Evolutionary conservation across 2,113 vertebrate genomes (phyloP), one percentile per base, ranked within the genome.

Genomic region (Ammodramus savannarum): DNA sequence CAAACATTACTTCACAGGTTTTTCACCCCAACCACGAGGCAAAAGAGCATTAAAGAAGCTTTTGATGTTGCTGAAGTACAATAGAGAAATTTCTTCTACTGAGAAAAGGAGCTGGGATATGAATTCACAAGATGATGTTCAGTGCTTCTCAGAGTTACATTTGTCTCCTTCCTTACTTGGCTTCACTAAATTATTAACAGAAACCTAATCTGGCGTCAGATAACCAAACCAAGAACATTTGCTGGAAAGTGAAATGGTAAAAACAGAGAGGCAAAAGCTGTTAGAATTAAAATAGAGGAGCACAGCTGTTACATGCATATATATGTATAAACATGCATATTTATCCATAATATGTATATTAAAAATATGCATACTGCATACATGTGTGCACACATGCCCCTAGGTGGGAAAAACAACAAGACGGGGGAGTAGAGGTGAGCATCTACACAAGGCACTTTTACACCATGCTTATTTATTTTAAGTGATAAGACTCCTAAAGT

Each of bases 311-410:
- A 79, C 1, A 0, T 16, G 51, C 7, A 20, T 22, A 27, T 13
- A 20, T 5, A 9, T 16, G 10, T 46, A 58, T 32, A 69, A 57
- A 85, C 15, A 32, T 2, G 13, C 13, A 27, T 13, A 62, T 62
- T 61, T 44, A 34, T 31, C 21, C 5, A 43, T 4, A 12, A 31
- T 16, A 25, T 4, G 3, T 19, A 13, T 34, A 67, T 20, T 41
- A 32, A 71, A 73, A 58, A 58, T 20, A n/a, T 11, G 22, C 18
- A n/a, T 46, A 52, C 4, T 72, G 20, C 13, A 49, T 15, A 36
- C 34, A 52, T 9, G 5, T 6, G 5, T 29, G 32, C n/a, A n/a
- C 15, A 38, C 8, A 41, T 0, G 0, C 7, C 5, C 10, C 29
- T 57, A 21, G 9, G 29, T 0, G 4, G 26, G 27, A 57, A 84